Evolutionary conservation across 2,888 invertebrate genomes (phyloP), one percentile per base, ranked within the genome.

Genomic region (Folsomia candida): DNA sequence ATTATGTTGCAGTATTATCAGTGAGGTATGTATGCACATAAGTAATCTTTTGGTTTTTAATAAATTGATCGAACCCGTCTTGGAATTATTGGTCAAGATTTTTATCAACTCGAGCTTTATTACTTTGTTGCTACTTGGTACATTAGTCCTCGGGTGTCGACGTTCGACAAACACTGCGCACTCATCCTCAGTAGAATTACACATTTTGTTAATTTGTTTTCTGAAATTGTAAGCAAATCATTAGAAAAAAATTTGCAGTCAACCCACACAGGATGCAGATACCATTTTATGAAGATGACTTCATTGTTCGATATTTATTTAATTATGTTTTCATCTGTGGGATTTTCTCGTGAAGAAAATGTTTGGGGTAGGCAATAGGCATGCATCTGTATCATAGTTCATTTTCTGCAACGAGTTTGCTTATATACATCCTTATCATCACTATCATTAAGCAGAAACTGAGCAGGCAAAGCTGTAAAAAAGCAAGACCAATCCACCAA

Each of bases 341-440:
- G 54, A 4, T 20, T 54, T 54, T 54, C 54, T 54, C 54, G 6
- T 4, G 11, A 54, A 20, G 20, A 20, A 54, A 54, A 54, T 54
- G 54, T 54, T 54, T 54, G 54, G 54, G 54, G 11, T 54, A 54
- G 54, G 18, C 54, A 20, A 20, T 22, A 54, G 18, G 18, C 6
- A 54, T 37, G 6, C 4, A 37, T 37, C 37, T 37, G 37, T 9
- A 37, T 37, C 14, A 9, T 6, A 54, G 22, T 54, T 54, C 54
- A 54, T 54, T 54, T 54, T 22, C 54, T 54, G 54, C 37, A 37
- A 37, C 37, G 11, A 54, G n/a, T 14, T n/a, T 47, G 47, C 47
- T 47, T 22, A 54, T 6, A 54, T 22, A 54, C 54, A 54, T 54
- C 54, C 54, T 54, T 54, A 54, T 54, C 54, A 54, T 54, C 54